Evolutionary conservation across 2,797 vertebrate species (phyloP).

Genomic region (Alca torda): DNA sequence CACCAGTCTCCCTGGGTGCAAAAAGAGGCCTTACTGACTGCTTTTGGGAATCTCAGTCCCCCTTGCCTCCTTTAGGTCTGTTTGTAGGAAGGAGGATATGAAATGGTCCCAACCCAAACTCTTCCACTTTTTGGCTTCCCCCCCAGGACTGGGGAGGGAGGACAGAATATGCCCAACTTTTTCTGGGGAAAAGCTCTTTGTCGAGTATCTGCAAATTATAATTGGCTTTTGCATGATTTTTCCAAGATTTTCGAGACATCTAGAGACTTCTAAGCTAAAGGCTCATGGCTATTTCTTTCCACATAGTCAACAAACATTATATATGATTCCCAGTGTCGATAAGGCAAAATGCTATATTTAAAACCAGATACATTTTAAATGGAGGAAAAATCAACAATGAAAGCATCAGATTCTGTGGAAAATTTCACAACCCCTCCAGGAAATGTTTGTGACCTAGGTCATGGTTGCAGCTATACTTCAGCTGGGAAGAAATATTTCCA

Average conservation of each 20-base stretch:
- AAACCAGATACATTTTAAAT: constrained; percentile 17
- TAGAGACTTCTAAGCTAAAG: not conserved
- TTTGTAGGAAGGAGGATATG: not conserved
- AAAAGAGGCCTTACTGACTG: not conserved
- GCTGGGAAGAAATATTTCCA: constrained; percentile 2
- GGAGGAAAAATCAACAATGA: not conserved
- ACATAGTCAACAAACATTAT: not conserved
- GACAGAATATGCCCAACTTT: not conserved
- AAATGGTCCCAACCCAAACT: not conserved
- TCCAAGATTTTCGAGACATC: not conserved
- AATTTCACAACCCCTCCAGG: constrained; percentile 11
- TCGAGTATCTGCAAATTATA: not conserved
- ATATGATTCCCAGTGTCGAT: not conserved
- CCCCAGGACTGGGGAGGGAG: not conserved
- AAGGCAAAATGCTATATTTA: constrained; percentile 15
- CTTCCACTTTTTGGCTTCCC: not conserved
- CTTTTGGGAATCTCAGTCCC: not conserved
- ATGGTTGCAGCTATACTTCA: not conserved
- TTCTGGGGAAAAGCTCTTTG: not conserved
- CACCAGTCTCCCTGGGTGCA: not conserved
- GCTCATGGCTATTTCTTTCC: not conserved
- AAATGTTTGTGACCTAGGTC: constrained; percentile 40
- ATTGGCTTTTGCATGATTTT: not conserved
- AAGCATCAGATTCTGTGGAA: constrained; percentile 14
- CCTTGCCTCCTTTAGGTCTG: not conserved